Conservation (phyloP, 2,888 invertebrate genomes). For the Gymnoscelis rufifasciata region DNA sequence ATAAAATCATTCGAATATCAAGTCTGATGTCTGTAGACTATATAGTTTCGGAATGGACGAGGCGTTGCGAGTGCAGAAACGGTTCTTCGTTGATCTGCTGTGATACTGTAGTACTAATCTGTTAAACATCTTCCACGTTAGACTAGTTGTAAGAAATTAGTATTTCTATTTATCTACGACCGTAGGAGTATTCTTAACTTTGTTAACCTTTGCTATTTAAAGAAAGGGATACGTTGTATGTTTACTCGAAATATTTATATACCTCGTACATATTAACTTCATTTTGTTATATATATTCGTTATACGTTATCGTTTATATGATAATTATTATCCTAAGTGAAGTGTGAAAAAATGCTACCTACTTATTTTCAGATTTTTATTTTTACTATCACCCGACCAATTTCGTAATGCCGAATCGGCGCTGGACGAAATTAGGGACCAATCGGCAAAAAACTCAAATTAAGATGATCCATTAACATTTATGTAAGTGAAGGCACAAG, state of each 20-base stretch:
- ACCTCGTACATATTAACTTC: slow-evolving; percentile 55
- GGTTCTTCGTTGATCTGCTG: slow-evolving; percentile 69
- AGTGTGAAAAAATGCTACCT: slow-evolving; percentile 76
- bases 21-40: not conserved
- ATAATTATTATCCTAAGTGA: slow-evolving; percentile 64
- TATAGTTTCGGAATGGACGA: slow-evolving; percentile 31
- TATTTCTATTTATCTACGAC: slow-evolving; percentile 64
- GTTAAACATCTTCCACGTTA: slow-evolving; percentile 72
- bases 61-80: slow-evolving; percentile 44
- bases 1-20: not conserved
- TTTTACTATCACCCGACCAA: slow-evolving; percentile 75
- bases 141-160: slow-evolving; percentile 70
- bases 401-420: slow-evolving; percentile 59
- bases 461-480: slow-evolving; percentile 49
- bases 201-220: slow-evolving; percentile 73
- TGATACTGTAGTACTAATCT: slow-evolving; percentile 74
- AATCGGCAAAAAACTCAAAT: slow-evolving; percentile 57
- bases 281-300: slow-evolving; percentile 63
- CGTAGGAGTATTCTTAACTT: slow-evolving; percentile 62
- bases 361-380: slow-evolving; percentile 79
- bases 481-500: slow-evolving; percentile 66
- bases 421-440: slow-evolving; percentile 64
- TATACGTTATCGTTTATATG: slow-evolving; percentile 65
- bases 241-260: slow-evolving; percentile 66
- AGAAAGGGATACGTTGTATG: slow-evolving; percentile 63